Percentiles rank a stretch among this genome's conserved stretches.
Evolutionary conservation across 1,140 invertebrate species (phyloP).

Genomic region (Archivesica marissinica): DNA sequence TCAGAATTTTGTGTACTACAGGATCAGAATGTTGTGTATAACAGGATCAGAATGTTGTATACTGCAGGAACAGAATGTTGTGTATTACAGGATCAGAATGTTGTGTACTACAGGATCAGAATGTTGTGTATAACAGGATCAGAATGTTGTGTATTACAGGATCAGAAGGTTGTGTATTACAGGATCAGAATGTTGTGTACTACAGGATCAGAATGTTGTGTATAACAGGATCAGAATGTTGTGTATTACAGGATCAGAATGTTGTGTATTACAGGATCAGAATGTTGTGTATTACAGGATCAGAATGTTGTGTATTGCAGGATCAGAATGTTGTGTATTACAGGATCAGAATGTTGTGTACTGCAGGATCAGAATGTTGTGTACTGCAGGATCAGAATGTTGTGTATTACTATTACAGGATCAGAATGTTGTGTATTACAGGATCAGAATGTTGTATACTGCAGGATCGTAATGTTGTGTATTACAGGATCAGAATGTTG

Average conservation of each 20-base stretch:
- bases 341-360: slow-evolving; percentile 96
- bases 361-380: slow-evolving; percentile 88
- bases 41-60: slow-evolving; percentile 97
- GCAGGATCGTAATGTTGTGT: slow-evolving; percentile 91
- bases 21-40: slow-evolving; percentile 92
- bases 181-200: slow-evolving; percentile 97
- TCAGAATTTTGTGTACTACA: slow-evolving; percentile 84
- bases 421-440: slow-evolving; percentile 84
- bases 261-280: slow-evolving; percentile 89
- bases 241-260: slow-evolving; percentile 99
- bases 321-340: slow-evolving; percentile 99
- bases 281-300: slow-evolving; percentile 99
- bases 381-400: slow-evolving; percentile 93
- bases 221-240: slow-evolving; percentile 93
- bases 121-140: slow-evolving; percentile 94
- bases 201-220: slow-evolving; percentile 86
- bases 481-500: slow-evolving; percentile 95
- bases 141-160: slow-evolving; percentile 86
- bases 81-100: slow-evolving; percentile 92
- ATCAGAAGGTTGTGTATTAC: slow-evolving; percentile 98
- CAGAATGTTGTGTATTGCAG: slow-evolving; percentile 89
- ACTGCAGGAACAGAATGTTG: slow-evolving; percentile 96
- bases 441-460: slow-evolving; percentile 98
- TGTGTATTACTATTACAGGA: too few species aligned
- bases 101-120: slow-evolving; percentile 98